Evolutionary conservation across 2,888 invertebrate genomes (phyloP).

Genomic region (Brassicogethes aeneus): DNA sequence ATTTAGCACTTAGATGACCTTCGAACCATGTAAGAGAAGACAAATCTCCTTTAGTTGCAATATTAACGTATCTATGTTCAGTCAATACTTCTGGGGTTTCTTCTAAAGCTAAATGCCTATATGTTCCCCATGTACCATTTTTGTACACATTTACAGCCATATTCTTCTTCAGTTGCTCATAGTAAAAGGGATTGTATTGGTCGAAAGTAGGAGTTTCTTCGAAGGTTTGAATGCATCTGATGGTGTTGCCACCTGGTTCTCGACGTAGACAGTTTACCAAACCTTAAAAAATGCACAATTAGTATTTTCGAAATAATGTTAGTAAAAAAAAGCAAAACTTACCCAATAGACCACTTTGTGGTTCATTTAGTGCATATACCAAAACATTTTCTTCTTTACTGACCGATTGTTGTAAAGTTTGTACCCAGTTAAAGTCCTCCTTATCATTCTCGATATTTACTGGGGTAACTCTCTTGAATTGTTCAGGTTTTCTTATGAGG

Average conservation of each 20-base stretch:
- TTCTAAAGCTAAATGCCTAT: constrained; percentile 64
- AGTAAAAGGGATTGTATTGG: constrained; percentile 53
- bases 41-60: constrained; percentile 73
- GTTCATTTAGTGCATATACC: constrained; percentile 53
- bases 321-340: too few relatives aligned
- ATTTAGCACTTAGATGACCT: constrained; percentile 41
- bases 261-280: constrained; percentile 56
- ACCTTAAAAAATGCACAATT: constrained; percentile 38
- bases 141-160: constrained; percentile 69
- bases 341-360: constrained; percentile 61
- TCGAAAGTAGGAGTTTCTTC: constrained; percentile 57
- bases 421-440: constrained; percentile 46
- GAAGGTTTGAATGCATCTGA: constrained; percentile 47
- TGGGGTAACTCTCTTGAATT: background rate
- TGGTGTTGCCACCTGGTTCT: constrained; percentile 44
- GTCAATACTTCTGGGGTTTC: constrained; percentile 40
- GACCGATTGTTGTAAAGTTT: constrained; percentile 35
- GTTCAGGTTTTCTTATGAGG: background rate
- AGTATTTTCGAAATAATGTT: background rate
- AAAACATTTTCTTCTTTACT: constrained; percentile 48
- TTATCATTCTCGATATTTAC: constrained; percentile 22
- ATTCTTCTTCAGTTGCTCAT: constrained; percentile 58
- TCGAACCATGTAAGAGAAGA: constrained; percentile 80
- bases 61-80: constrained; percentile 69
- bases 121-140: constrained; percentile 53